Evolutionary conservation across 37 sponge, comb jelly and placozoan species (phyloP), one percentile per base, ranked within the genome.

Genomic region (Tethya wilhelma): DNA sequence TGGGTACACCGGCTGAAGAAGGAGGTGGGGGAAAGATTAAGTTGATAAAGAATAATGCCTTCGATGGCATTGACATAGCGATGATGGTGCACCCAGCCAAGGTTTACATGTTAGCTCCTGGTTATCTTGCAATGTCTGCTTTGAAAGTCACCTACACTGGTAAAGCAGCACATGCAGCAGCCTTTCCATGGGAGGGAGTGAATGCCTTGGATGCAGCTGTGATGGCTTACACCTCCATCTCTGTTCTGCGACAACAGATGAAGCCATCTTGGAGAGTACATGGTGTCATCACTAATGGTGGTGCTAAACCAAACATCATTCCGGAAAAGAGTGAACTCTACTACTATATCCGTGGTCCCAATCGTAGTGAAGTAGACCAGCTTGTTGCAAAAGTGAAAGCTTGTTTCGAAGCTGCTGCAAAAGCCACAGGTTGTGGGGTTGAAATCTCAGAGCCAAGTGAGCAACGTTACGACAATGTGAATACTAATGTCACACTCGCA

Each of bases 201-300:
- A 96, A 96, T 74, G 96, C 97, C 7, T 62, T 97, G 36, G 97
- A 97, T 81, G 97, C 97, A 44, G 95, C 96, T 31, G 97, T 94
- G 29, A 56, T 76, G 63, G 97, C 96, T 31, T 97, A 97, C 69
- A 91, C 44, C 62, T 76, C 85, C 37, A 79, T 97, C 42, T 97
- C 97, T 23, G 59, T 71, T 33, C 64, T 94, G 42, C 73, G 97
- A 37, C 97, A 97, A 66, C 97, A 97, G 62, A 68, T 94, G 68
- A 94, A 88, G 76, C 97, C 97, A 58, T 22, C 44, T 30, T 94
- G 96, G 90, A 62, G 95, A 31, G 87, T 93, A 22, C 97, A 97
- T 64, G 89, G 87, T 0, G 64, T 97, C 40, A 94, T 97, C 63
- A 86, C 71, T 4, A 64, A 94, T 29, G 97, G 97, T 42, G 97